Evolutionary conservation across 2,888 invertebrate genomes (phyloP), one percentile per base, ranked within the genome.

Genomic region (Sisyra nigra): DNA sequence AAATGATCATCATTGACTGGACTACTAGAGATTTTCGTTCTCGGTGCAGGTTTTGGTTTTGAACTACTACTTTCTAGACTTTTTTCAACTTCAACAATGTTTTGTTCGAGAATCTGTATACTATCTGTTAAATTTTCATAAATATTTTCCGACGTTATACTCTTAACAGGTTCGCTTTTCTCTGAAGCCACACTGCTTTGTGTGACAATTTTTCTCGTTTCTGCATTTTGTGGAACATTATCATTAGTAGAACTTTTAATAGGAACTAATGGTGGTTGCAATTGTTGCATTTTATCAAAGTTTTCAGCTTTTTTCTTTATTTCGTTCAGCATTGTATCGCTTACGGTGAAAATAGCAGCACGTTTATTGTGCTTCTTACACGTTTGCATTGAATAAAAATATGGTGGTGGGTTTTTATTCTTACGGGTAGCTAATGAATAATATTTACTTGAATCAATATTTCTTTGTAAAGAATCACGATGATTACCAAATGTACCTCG

Each of bases 41-140:
- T 62, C 0, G 76, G 76, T 1, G 76, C 74, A 15, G 76, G 75
- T 39, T 72, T 58, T 10, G 68, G 69, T 41, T 57, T 47, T 41
- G 46, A 41, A 51, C 51, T 54, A 50, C 49, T 46, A 42, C 50
- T 47, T 43, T 54, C 52, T 46, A 55, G 54, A 42, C 53, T 60
- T 2, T 62, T 51, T 11, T 52, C 49, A 17, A 43, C 45, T 44
- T 52, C 54, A 42, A 61, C 55, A 17, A 57, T 53, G 40, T 58
- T 65, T 48, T 70, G 68, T 57, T 76, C 76, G 47, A 71, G 72
- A 19, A 76, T 69, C 61, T 77, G 76, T 48, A 76, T 75, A 11
- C 76, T 76, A 55, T 77, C 77, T 35, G 73, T 75, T 44, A 78
- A 59, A 55, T 78, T 75, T 57, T 79, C 73, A 57, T 75, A 76